Percentiles rank a stretch among this genome's conserved stretches.
Evolutionary conservation across 2,888 invertebrate species (phyloP).

Genomic region (Lycocerus yunnanus): DNA sequence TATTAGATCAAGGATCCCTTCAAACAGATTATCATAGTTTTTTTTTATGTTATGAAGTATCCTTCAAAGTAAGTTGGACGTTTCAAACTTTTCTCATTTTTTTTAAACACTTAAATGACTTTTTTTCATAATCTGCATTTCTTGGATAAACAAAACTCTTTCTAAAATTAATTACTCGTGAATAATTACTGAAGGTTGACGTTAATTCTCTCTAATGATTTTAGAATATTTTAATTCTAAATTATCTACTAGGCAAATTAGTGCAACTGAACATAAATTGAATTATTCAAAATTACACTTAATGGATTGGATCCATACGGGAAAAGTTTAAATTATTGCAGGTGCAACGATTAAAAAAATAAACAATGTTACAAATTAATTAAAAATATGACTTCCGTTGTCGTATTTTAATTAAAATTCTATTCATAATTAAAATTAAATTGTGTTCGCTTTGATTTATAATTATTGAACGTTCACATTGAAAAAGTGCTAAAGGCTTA

Average conservation of each 20-base stretch:
- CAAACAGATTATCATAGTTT: not conserved
- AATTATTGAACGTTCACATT: not conserved
- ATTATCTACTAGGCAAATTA: not conserved
- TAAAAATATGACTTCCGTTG: not conserved
- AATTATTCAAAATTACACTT: not conserved
- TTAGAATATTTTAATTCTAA: not conserved
- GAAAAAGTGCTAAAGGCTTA: not conserved
- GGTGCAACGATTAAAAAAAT: not conserved
- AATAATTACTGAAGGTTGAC: not conserved
- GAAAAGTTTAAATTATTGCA: not conserved
- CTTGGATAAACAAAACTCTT: not conserved
- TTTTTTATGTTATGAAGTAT: not conserved
- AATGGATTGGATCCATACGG: not conserved
- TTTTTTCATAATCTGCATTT: not conserved
- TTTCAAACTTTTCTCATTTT: not conserved
- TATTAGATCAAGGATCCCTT: conserved; percentile 39
- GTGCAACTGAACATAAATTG: not conserved
- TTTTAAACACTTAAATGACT: not conserved
- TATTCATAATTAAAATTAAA: not conserved
- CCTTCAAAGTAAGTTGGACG: not conserved
- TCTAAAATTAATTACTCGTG: not conserved
- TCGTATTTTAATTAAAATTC: not conserved
- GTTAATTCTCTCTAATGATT: not conserved
- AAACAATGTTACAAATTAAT: not conserved
- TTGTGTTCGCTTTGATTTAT: not conserved